A percentile compares a stretch with the other conserved stretches of the same genome.
These are phyloP conservation scores for Agriopis aurantiaria DNA, from an alignment of 2,888 invertebrate genomes.

Conservation along the genomic window DNA sequence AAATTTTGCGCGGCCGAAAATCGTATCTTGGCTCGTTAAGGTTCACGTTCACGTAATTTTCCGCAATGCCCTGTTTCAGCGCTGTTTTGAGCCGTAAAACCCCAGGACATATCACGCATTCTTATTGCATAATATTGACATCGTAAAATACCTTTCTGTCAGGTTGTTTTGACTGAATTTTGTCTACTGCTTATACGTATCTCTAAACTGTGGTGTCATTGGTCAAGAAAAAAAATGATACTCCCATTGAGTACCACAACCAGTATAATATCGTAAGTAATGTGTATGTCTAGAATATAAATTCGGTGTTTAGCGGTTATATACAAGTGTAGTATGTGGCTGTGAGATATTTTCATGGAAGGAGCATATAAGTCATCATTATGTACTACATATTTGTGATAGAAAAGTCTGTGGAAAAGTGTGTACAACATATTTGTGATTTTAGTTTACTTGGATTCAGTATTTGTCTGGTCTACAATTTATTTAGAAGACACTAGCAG, in stretches of 20 bases:
- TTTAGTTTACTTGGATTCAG: background rate
- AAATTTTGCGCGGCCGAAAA: too few relatives aligned
- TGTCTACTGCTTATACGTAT: background rate
- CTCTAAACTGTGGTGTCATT: background rate
- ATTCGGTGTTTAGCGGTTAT: slow-evolving; percentile 28
- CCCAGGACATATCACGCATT: too few relatives aligned
- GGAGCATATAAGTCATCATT: slow-evolving; percentile 8
- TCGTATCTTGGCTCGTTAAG: too few relatives aligned
- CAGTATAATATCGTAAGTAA: slow-evolving; percentile 28
- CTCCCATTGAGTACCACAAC: slow-evolving; percentile 14
- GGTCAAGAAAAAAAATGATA: slow-evolving; percentile 29
- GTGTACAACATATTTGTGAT: background rate
- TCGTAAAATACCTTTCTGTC: too few relatives aligned
- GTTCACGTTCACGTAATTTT: too few relatives aligned
- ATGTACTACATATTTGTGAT: background rate
- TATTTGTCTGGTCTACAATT: background rate
- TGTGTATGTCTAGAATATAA: slow-evolving; percentile 30
- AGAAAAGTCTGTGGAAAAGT: background rate
- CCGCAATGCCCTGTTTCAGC: too few relatives aligned
- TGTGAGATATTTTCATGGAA: slow-evolving; percentile 16
- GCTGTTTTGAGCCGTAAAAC: too few relatives aligned
- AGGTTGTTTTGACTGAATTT: background rate
- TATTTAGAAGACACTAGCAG: too few relatives aligned
- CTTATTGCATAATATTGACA: too few relatives aligned
- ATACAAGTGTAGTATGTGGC: slow-evolving; percentile 11